Evolutionary conservation across 2,113 vertebrate species (phyloP).

Genomic region (Andinoacara biseriatus): DNA sequence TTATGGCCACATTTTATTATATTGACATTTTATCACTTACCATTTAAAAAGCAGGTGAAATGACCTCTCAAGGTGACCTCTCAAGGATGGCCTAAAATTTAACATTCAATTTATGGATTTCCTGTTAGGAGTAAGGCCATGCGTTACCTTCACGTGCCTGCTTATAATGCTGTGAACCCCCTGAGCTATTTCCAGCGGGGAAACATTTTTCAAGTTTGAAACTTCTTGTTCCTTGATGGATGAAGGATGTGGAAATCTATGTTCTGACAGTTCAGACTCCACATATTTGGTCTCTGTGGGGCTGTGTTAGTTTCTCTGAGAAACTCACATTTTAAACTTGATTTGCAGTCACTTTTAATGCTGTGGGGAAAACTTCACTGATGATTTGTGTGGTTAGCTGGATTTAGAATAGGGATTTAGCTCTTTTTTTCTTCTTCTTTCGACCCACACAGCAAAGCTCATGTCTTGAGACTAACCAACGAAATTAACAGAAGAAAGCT

Average conservation of each 20-base stretch:
- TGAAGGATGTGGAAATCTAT: slow-evolving; percentile 52
- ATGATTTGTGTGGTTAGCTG: slow-evolving; percentile 14
- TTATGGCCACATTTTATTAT: neutral
- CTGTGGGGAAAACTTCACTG: neutral
- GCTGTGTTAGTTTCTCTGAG: slow-evolving; percentile 54
- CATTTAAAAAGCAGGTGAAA: neutral
- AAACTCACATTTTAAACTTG: slow-evolving; percentile 35
- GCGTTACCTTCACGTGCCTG: slow-evolving; percentile 9
- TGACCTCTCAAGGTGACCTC: neutral
- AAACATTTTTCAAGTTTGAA: slow-evolving; percentile 44
- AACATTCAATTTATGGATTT: neutral
- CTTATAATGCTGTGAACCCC: slow-evolving; percentile 10
- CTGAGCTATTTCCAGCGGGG: slow-evolving; percentile 20
- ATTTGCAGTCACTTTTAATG: slow-evolving; percentile 27
- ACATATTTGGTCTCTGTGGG: slow-evolving; percentile 42
- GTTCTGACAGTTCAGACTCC: slow-evolving; percentile 42
- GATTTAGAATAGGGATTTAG: neutral
- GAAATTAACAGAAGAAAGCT: neutral
- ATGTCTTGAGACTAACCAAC: neutral
- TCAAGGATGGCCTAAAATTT: neutral
- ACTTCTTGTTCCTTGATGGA: slow-evolving; percentile 47
- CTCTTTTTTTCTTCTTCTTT: neutral
- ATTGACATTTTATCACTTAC: neutral
- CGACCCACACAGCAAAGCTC: neutral
- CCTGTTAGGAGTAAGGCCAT: neutral